Conservation (phyloP, 1,140 invertebrate genomes). For the Melipona quadrifasciata region DNA sequence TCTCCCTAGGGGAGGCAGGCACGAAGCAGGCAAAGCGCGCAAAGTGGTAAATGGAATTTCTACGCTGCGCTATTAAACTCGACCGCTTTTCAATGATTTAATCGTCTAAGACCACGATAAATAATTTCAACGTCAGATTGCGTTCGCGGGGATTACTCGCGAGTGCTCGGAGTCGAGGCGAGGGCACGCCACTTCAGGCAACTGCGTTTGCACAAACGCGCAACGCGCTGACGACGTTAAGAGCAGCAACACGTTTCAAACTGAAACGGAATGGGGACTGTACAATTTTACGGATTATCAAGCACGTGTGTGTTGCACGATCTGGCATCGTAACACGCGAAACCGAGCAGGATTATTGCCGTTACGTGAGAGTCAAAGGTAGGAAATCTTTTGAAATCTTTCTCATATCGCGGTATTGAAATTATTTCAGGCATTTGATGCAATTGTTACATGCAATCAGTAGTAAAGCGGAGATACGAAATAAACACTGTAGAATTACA, state of each 20-base stretch:
- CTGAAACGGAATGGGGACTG: neutral
- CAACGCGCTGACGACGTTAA: no score
- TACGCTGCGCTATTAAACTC: neutral
- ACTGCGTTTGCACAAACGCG: neutral
- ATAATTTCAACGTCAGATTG: constrained; percentile 17
- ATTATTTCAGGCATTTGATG: no score
- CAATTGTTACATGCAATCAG: no score
- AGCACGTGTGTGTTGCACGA: neutral
- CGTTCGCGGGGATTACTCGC: neutral
- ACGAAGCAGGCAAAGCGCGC: neutral
- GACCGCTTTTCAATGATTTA: neutral
- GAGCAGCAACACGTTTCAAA: neutral
- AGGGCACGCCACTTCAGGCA: neutral
- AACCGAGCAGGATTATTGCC: no score
- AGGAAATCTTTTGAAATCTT: no score
- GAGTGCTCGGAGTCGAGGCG: neutral
- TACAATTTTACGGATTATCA: neutral
- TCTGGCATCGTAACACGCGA: no score
- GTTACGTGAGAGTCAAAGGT: no score
- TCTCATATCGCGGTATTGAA: no score
- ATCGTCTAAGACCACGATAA: neutral
- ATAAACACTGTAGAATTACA: no score
- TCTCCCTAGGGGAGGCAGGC: neutral
- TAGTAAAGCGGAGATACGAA: no score
- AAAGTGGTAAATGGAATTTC: neutral